Base-by-base conservation (phyloP, 1,140 invertebrate species). In the Leptonema lineaticorne region DNA sequence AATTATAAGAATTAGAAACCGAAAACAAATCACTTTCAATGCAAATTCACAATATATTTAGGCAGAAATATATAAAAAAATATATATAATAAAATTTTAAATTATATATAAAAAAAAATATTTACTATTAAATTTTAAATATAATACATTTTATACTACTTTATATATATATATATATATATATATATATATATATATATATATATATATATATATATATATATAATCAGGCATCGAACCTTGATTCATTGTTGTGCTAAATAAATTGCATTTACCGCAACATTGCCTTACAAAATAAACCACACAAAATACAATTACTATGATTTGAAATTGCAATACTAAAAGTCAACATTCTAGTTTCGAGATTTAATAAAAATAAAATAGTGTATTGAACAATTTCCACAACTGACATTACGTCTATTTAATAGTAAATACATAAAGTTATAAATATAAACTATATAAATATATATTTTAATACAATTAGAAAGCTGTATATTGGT, bases 241-340 rank as follows among this genome's bases (percentile, higher is more conserved):
- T 7, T 9, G 14, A 16, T 2, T 46, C 45, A 30, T 30, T 37
- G 63, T 56, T 64, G 26, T 8, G 20, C 62, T 50, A 14, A 56
- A 56, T 26, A 53, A 64, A 64, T 64, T 48, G 63, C 45, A 64
- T 64, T 64, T 64, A 8, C 63, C 37, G 26, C 63, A 22, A 53
- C 45, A 62, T 26, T 30, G 59, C n/a, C 59, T 37, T 28, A 24
- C 18, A 27, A n/a, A n/a, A 56, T 14, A 30, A 45, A 24, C 41
- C 45, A 11, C 11, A 46, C 45, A 48, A 63, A 63, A 45, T 46
- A 22, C 60, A 28, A 20, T 63, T 37, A 37, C 29, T 37, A 33
- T 24, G 45, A 56, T 41, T 41, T 41, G 11, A 11, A 14, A 16
- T 41, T 16, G 37, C 11, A 16, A 9, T 16, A 41, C 37, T n/a